These are phyloP conservation scores for Vanessa cardui DNA, from an alignment of 2,888 invertebrate genomes.

Conservation along the genomic window DNA sequence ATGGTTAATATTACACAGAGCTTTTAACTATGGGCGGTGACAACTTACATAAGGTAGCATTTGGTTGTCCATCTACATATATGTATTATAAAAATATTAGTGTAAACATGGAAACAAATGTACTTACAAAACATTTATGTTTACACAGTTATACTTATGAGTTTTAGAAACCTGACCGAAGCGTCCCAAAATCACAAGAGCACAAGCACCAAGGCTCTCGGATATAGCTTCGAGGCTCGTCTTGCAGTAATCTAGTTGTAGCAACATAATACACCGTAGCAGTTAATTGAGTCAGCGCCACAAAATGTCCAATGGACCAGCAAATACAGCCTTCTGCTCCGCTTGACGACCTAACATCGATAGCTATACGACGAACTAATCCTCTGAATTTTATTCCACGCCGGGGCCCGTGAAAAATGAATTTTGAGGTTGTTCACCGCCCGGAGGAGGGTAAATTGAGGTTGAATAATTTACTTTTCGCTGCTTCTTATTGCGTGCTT, in stretches of 20 bases:
- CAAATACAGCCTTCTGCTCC: conserved; percentile 77
- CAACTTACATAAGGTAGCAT: too few relatives aligned
- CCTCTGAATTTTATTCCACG: conserved; percentile 60
- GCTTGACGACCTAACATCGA: conserved; percentile 63
- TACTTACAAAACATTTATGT: not conserved
- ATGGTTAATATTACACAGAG: too few relatives aligned
- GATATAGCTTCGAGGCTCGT: conserved; percentile 18
- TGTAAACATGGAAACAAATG: too few relatives aligned
- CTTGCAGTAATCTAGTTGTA: conserved; percentile 28
- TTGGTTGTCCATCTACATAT: too few relatives aligned
- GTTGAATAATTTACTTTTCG: conserved; percentile 60
- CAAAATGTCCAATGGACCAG: conserved; percentile 70
- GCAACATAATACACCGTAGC: conserved; percentile 32
- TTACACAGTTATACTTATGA: not conserved
- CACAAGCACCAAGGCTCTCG: not conserved
- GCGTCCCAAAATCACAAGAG: conserved; percentile 21
- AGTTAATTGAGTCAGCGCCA: conserved; percentile 63
- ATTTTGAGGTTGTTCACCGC: conserved; percentile 60
- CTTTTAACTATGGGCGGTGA: too few relatives aligned
- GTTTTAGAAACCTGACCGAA: not conserved
- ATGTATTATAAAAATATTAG: too few relatives aligned
- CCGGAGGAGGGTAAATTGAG: conserved; percentile 56
- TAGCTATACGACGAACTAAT: conserved; percentile 62
- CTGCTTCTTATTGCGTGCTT: conserved; percentile 47
- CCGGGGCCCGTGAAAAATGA: conserved; percentile 62